Percentiles rank a stretch among this genome's conserved stretches.
These are phyloP conservation scores for Malurus cyaneus DNA, from an alignment of 2,113 vertebrate species.

Conservation along the genomic window DNA sequence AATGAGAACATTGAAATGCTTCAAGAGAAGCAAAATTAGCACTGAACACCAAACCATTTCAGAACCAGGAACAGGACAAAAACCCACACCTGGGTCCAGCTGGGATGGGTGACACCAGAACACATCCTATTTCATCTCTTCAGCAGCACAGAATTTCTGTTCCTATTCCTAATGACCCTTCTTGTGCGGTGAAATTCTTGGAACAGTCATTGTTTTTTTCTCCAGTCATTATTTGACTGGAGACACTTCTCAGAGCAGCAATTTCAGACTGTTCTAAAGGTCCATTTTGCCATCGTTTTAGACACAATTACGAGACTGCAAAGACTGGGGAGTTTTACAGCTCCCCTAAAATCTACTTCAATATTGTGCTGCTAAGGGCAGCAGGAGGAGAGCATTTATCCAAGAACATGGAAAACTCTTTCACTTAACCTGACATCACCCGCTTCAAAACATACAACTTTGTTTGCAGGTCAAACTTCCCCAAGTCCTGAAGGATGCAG, in stretches of 20 bases:
- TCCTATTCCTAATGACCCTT: neutral
- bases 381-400: neutral
- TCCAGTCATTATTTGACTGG: neutral
- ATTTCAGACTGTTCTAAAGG: neutral
- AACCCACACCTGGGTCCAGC: rapidly evolving
- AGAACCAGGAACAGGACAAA: neutral
- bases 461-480: neutral
- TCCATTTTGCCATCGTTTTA: neutral
- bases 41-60: neutral
- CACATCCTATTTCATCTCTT: neutral
- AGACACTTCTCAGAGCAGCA: neutral
- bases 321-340: neutral
- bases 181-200: neutral
- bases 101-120: rapidly evolving
- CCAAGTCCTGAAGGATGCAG: neutral
- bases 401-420: neutral
- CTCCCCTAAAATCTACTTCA: neutral
- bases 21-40: neutral
- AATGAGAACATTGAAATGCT: neutral
- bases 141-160: neutral
- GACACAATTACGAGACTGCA: neutral
- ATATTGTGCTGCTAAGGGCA: neutral
- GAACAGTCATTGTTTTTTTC: neutral
- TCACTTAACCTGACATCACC: neutral
- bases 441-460: neutral